Base-by-base conservation (phyloP, 1,140 invertebrate species). In the Globodera ellingtonae region DNA sequence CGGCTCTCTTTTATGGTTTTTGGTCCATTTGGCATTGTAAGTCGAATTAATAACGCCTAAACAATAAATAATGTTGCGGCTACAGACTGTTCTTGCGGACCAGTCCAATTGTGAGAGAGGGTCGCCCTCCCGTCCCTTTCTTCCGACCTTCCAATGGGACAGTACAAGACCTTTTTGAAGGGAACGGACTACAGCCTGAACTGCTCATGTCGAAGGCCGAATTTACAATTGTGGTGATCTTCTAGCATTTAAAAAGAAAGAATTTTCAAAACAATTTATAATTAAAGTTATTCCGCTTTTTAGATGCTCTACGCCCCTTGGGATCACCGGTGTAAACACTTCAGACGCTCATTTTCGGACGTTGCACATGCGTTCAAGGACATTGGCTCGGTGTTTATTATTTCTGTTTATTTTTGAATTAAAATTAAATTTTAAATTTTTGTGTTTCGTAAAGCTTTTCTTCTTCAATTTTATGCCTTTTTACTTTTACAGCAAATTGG, bases 251-350 rank as follows among this genome's bases (percentile, higher is more conserved):
- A 35, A 35, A 35, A 35, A 35, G 35, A 35, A 35, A 35, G 0
- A 35, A 35, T 35, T 3, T 35, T 35, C 35, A 0, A 35, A 2
- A 35, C 35, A 35, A 35, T 24, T 24, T 24, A 24, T 24, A 24
- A 24, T 24, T 24, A 24, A 24, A 24, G 24, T 24, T 24, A 50
- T 44, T 50, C 18, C 3, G 35, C 10, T 35, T 18, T 62, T 62
- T 15, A 62, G 75, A 77, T 77, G 62, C 69, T 77, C 44, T 77
- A 77, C 46, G 46, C 75, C 47, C 75, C 62, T 4, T 77, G 75
- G 75, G 75, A 77, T 47, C 44, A 24, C 48, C 46, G 75, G 21
- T 70, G 21, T 6, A 77, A 77, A 77, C 21, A 10, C 6, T 77
- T 77, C 47, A 44, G 75, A 35, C 47, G 48, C n/a, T 69, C 75